Percentiles rank a stretch among this genome's conserved stretches.
Evolutionary conservation across 1,140 invertebrate genomes (phyloP).

Genomic region (Sitobion miscanthi): DNA sequence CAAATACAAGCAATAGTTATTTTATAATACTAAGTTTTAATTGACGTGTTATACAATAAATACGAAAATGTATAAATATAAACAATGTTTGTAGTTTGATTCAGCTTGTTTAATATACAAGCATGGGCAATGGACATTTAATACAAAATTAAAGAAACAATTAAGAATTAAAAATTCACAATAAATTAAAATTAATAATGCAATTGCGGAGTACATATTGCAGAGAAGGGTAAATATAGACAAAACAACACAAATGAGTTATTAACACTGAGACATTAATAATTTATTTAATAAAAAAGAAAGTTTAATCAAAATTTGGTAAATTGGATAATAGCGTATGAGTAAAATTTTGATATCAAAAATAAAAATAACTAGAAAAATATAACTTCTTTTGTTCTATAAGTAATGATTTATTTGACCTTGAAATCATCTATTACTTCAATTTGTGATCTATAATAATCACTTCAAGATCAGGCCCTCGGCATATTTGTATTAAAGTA

Average conservation of each 20-base stretch:
- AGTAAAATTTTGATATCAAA: neutral
- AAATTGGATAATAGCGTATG: neutral
- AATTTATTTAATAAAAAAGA: neutral
- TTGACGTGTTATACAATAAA: neutral
- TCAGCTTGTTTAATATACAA: neutral
- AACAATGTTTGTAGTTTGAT: neutral
- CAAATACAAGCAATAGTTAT: neutral
- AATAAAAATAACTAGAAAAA: neutral
- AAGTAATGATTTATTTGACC: conserved; percentile 24
- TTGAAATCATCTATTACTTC: conserved; percentile 28
- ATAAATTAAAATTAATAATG: neutral
- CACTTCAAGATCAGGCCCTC: neutral
- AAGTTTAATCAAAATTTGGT: neutral
- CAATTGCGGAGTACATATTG: neutral
- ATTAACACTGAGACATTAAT: neutral
- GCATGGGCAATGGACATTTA: neutral
- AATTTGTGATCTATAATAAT: conserved; percentile 33
- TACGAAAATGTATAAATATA: neutral
- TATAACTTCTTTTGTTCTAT: conserved; percentile 23
- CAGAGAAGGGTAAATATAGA: neutral
- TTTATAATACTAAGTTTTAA: neutral
- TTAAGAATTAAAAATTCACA: neutral
- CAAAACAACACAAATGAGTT: neutral
- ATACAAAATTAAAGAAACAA: neutral
- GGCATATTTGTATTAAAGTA: neutral